These are phyloP conservation scores for Lasius platythorax DNA, from an alignment of 2,888 invertebrate genomes.

Conservation along the genomic window DNA sequence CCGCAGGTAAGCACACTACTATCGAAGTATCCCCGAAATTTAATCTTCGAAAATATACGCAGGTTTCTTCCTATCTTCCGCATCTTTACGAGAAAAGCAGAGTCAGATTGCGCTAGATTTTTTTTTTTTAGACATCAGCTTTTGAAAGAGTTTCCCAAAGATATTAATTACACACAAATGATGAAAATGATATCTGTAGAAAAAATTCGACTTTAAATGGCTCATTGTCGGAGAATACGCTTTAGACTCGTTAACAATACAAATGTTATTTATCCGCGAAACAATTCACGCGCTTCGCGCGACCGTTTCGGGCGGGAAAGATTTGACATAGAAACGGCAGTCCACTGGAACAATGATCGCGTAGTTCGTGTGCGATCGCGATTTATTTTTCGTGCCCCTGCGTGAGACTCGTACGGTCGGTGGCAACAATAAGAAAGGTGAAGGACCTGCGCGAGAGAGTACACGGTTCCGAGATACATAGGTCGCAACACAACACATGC, in stretches of 20 bases:
- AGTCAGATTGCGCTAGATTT: background rate
- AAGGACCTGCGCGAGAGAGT: slow-evolving; percentile 8
- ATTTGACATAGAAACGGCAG: slow-evolving; percentile 10
- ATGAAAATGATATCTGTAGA: background rate
- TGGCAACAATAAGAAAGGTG: slow-evolving; percentile 29
- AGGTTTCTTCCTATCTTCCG: background rate
- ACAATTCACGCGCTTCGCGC: slow-evolving; percentile 34
- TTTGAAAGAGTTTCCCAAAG: background rate
- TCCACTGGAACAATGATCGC: slow-evolving; percentile 10
- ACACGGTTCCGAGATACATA: background rate
- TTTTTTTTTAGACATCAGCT: background rate
- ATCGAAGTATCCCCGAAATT: background rate
- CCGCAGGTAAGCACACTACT: slow-evolving; percentile 54
- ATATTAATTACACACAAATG: background rate
- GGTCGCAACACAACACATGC: background rate
- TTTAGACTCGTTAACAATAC: background rate
- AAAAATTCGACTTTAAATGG: background rate
- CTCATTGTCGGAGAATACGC: background rate
- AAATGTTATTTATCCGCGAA: slow-evolving; percentile 4
- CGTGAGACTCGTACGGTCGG: background rate
- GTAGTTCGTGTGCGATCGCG: slow-evolving; percentile 8
- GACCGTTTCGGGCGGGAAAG: background rate
- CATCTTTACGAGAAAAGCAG: background rate
- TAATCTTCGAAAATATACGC: slow-evolving; percentile 5
- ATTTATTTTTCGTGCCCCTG: slow-evolving; percentile 28